phyloP scores from a whole-genome alignment of 2,797 vertebrate genomes.

The Poeciliopsis presidionis region DNA sequence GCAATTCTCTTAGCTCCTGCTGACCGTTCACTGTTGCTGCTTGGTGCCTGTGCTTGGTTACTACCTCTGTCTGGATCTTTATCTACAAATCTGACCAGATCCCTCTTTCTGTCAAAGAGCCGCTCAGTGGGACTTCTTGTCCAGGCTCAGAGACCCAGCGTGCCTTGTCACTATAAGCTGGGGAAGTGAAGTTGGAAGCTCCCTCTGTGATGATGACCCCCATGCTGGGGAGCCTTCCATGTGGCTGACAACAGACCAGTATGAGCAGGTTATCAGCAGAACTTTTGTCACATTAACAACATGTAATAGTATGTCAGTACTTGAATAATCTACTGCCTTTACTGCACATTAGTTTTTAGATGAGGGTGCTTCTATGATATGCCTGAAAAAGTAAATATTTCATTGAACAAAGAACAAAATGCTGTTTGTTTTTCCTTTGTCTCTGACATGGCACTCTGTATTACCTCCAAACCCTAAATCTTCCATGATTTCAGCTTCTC shows the following conservation, averaged over 20 bases:
- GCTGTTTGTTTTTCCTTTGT: not conserved
- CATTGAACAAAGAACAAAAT: not conserved
- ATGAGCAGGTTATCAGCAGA: slow-evolving; percentile 54
- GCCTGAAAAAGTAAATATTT: not conserved
- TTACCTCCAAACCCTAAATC: not conserved
- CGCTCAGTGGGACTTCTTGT: slow-evolving; percentile 71
- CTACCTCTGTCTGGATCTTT: slow-evolving; percentile 62
- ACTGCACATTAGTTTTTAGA: not conserved
- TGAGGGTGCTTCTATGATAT: not conserved
- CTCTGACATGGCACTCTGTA: not conserved
- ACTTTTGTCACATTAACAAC: not conserved
- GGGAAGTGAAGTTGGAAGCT: slow-evolving; percentile 72
- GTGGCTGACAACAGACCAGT: slow-evolving; percentile 77
- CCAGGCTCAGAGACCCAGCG: slow-evolving; percentile 51
- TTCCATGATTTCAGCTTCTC: not conserved
- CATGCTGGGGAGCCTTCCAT: slow-evolving; percentile 72
- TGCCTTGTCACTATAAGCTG: slow-evolving; percentile 70
- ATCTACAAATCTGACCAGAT: slow-evolving; percentile 55
- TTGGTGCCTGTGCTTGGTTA: slow-evolving; percentile 61
- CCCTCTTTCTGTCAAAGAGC: slow-evolving; percentile 50
- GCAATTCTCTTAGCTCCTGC: slow-evolving; percentile 80
- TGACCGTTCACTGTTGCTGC: slow-evolving; percentile 64
- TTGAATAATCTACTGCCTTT: not conserved
- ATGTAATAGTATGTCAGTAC: not conserved
- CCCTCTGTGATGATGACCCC: slow-evolving; percentile 66